Evolutionary conservation across 2,888 invertebrate species (phyloP).

Genomic region (Eilema griseolum): DNA sequence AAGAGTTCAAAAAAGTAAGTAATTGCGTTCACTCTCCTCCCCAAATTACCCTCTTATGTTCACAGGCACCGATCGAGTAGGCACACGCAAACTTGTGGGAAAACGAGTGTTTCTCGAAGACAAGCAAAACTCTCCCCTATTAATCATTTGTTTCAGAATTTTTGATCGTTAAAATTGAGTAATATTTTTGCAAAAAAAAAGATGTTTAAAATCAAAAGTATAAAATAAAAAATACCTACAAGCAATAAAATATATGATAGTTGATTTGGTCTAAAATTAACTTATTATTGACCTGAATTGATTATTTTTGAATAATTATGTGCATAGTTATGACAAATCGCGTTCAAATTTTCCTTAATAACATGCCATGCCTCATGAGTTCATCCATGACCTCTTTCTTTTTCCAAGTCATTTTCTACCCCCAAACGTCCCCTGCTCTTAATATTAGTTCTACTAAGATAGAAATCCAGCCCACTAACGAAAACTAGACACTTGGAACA

Average conservation of each 20-base stretch:
- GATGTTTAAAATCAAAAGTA: conserved; percentile 7
- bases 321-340: conserved; percentile 39
- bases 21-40: conserved; percentile 59
- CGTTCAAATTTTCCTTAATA: conserved; percentile 19
- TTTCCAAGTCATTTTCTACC: background rate
- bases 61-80: conserved; percentile 56
- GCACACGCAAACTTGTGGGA: background rate
- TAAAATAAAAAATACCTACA: background rate
- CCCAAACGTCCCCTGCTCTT: conserved; percentile 45
- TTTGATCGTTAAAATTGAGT: background rate
- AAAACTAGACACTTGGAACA: conserved; percentile 17
- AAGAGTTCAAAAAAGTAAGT: conserved; percentile 86
- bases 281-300: conserved; percentile 17
- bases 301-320: conserved; percentile 25
- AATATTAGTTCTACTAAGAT: conserved; percentile 33
- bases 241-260: background rate
- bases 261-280: conserved; percentile 8
- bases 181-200: conserved; percentile 6
- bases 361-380: conserved; percentile 18
- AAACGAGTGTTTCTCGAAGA: conserved; percentile 27
- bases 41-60: conserved; percentile 64
- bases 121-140: background rate
- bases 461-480: conserved; percentile 21
- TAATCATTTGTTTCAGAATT: conserved; percentile 20
- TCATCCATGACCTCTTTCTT: conserved; percentile 11